Conservation (phyloP, 1,140 invertebrate genomes). For the Harpegnathos saltator region DNA sequence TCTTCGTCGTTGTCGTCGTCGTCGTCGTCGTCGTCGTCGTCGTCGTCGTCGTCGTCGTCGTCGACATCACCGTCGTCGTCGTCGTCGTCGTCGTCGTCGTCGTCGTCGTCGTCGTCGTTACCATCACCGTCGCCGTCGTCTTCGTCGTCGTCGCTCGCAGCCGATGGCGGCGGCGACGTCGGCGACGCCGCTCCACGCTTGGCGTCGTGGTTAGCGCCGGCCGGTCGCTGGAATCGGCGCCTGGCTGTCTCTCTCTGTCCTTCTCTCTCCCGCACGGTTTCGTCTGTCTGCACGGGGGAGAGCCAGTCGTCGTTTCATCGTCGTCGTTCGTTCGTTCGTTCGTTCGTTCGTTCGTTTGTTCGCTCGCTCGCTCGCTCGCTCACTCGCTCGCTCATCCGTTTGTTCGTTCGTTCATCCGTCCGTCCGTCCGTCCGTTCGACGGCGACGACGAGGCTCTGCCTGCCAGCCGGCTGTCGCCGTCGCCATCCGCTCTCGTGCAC, state of each 20-base stretch:
- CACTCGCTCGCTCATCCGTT: too few relatives aligned
- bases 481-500: conserved; percentile 58
- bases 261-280: conserved; percentile 62
- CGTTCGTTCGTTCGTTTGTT: too few relatives aligned
- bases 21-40: conserved; percentile 48
- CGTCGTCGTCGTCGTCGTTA: conserved; percentile 57
- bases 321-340: conserved; percentile 59
- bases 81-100: conserved; percentile 48
- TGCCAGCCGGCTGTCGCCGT: conserved; percentile 67
- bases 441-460: conserved; percentile 71
- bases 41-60: too few relatives aligned
- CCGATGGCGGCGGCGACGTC: conserved; percentile 58
- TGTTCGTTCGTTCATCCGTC: conserved; percentile 54
- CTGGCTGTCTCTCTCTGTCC: conserved; percentile 74
- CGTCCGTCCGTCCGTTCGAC: conserved; percentile 57
- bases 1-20: conserved; percentile 24
- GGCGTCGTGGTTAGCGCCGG: conserved; percentile 77
- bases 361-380: too few relatives aligned
- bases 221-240: conserved; percentile 75
- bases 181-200: conserved; percentile 72
- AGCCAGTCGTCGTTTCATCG: conserved; percentile 67
- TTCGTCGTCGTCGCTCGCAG: conserved; percentile 55
- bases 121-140: conserved; percentile 44
- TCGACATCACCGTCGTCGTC: conserved; percentile 41
- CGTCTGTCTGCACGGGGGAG: conserved; percentile 65